Base-by-base conservation (phyloP, 2,113 vertebrate genomes). In the Aegithalos caudatus region DNA sequence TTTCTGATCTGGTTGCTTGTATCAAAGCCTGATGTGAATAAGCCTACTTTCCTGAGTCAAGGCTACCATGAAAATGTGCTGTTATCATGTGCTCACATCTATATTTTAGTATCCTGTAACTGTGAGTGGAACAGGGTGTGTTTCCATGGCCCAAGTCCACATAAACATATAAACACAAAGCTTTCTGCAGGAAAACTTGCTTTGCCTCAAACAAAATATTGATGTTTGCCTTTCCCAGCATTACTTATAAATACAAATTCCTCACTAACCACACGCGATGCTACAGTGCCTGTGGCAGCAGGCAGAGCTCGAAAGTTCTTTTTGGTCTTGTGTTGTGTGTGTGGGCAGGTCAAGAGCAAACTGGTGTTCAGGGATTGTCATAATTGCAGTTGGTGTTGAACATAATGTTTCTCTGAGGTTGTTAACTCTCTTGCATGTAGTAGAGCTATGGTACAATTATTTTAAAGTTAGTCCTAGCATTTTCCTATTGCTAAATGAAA, bases 151-250 rank as follows among this genome's bases (percentile, higher is more conserved):
- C 45, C 45, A 15, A 11, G 37, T 83, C 71, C 79, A 25, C 8
- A 5, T 71, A 79, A 83, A 64, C 64, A 35, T 45, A 12, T 21
- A 70, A 92, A 77, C 85, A 83, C 29, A 35, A 80, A 60, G 47
- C 56, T 74, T 94, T 94, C 90, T 90, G 69, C 38, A 57, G 81
- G 76, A 80, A 74, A 83, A 70, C 54, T 51, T 58, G 47, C 44
- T 88, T 94, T 93, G 51, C 81, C 67, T 94, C 81, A 51, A 74
- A 72, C 74, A 82, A 81, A 93, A 86, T 95, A 83, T 31, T 91
- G 78, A 54, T 57, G 62, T 93, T 92, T 95, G 60, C 44, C 65
- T 94, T 86, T 83, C 57, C 44, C 31, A 67, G 65, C 23, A 21
- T 50, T 86, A 37, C 67, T 86, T 86, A 33, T 29, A 86, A 74